These are phyloP conservation scores for Timandra comae DNA, from an alignment of 2,888 invertebrate species.

Conservation along the genomic window DNA sequence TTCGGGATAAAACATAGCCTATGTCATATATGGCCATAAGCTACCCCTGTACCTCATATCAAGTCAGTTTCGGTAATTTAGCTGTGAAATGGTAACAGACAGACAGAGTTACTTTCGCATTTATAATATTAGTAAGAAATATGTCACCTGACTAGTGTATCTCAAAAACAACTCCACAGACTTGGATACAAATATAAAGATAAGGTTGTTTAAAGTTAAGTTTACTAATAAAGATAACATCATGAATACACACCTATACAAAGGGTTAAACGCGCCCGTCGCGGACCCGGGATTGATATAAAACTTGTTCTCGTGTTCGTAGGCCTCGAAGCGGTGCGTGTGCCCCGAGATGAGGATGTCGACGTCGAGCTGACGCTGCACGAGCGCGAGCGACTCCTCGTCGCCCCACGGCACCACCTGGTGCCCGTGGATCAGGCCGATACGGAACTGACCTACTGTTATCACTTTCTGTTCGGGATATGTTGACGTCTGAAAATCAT, in stretches of 20 bases:
- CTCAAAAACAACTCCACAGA: no score
- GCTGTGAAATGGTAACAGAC: no score
- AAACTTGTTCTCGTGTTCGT: constrained; percentile 98
- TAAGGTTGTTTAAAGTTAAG: neutral
- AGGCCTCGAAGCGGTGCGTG: constrained; percentile 98
- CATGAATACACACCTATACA: constrained; percentile 86
- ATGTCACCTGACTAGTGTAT: no score
- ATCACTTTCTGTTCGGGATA: constrained; percentile 99
- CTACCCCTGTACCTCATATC: no score
- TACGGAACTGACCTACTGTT: constrained; percentile 98
- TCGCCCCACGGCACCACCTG: constrained; percentile 99
- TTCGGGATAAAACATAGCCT: no score
- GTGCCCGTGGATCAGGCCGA: constrained; percentile 98
- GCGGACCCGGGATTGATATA: constrained; percentile 99
- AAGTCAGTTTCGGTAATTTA: no score
- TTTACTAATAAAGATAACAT: constrained; percentile 8
- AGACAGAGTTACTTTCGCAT: no score
- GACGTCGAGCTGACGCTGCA: constrained; percentile 97
- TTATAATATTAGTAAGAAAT: no score
- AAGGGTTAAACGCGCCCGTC: constrained; percentile 96
- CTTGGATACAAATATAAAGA: no score
- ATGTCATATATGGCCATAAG: no score
- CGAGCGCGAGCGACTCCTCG: constrained; percentile 92
- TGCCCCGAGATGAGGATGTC: constrained; percentile 99
- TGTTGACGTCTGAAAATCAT: constrained; percentile 83